Conservation (phyloP, 2,113 vertebrate species). For the Mustelus asterias region DNA sequence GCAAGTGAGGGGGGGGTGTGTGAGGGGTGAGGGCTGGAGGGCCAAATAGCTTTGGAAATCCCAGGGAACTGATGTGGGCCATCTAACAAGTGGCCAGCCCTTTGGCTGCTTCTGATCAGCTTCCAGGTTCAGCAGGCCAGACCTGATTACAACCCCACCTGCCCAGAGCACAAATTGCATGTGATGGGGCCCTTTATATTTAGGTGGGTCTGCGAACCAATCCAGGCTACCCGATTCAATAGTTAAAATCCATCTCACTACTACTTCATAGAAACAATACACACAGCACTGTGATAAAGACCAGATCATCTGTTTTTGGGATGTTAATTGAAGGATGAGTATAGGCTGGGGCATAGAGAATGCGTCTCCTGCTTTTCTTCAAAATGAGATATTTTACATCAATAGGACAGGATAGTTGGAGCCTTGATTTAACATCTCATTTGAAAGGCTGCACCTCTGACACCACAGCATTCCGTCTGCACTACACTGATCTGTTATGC, state of each 20-base stretch:
- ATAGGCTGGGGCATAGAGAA: not conserved
- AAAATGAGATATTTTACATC: not conserved
- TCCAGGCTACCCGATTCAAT: not conserved
- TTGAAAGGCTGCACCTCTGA: not conserved
- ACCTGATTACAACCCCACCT: not conserved
- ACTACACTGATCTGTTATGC: not conserved
- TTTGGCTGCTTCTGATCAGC: too few relatives aligned
- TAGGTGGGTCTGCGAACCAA: not conserved
- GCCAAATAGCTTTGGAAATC: not conserved
- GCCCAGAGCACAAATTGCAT: not conserved
- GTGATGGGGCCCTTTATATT: not conserved
- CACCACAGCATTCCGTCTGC: not conserved
- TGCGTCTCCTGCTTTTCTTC: too few relatives aligned
- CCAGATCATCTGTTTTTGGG: not conserved
- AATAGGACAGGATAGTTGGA: not conserved
- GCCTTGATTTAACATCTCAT: not conserved
- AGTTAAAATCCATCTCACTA: not conserved
- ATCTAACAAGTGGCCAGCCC: not conserved
- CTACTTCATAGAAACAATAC: not conserved
- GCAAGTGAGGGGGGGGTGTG: too few relatives aligned
- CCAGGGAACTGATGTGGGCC: not conserved
- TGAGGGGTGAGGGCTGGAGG: not conserved
- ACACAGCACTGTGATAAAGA: not conserved
- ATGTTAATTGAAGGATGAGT: not conserved
- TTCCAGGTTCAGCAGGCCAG: not conserved